phyloP scores from a whole-genome alignment of 2,797 vertebrate species.

The Falco concolor region DNA sequence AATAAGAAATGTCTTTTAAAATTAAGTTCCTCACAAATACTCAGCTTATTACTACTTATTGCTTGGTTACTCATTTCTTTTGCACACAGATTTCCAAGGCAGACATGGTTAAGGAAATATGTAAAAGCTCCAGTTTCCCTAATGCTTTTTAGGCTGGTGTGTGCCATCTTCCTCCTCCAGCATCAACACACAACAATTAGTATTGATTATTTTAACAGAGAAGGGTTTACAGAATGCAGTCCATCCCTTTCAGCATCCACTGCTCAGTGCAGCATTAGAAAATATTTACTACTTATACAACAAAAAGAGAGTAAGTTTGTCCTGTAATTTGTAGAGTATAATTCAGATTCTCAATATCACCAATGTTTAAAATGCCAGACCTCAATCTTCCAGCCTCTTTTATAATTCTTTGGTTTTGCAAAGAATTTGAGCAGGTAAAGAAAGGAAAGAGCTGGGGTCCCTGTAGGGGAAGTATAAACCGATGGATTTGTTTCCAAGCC shows the following conservation, averaged over 20 bases:
- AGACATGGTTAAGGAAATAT: neutral
- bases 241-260: neutral
- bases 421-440: neutral
- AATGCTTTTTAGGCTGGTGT: neutral
- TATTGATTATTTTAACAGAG: slow-evolving; percentile 8
- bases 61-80: neutral
- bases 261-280: neutral
- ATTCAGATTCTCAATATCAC: neutral
- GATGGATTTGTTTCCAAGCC: neutral
- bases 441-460: neutral
- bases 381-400: neutral
- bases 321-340: neutral
- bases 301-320: neutral
- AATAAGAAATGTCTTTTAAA: slow-evolving; percentile 4
- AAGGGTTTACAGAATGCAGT: neutral
- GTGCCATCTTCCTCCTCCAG: neutral
- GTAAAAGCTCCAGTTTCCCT: neutral
- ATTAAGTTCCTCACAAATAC: neutral
- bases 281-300: neutral
- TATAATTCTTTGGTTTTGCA: neutral
- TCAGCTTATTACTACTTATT: neutral
- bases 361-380: neutral
- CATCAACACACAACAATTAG: neutral
- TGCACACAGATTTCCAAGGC: neutral
- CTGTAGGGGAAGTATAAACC: neutral